Evolutionary conservation across 2,888 invertebrate genomes (phyloP).

Genomic region (Aporophyla nigra): DNA sequence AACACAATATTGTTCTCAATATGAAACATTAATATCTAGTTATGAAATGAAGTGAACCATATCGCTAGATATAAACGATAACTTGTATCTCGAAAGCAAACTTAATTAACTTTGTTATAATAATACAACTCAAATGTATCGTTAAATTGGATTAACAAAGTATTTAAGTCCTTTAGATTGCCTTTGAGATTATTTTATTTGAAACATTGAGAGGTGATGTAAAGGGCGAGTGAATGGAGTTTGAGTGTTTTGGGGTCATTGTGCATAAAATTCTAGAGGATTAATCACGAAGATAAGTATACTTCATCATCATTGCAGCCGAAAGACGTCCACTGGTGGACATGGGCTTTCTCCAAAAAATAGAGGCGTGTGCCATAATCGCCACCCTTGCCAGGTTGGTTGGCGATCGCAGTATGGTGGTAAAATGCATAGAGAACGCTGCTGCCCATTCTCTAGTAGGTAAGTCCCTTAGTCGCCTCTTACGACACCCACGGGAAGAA

Average conservation of each 20-base stretch:
- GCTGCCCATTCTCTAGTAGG: no score
- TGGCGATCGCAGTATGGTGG: no score
- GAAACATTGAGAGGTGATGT: constrained; percentile 30
- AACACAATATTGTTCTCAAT: constrained; percentile 47
- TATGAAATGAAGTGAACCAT: constrained; percentile 45
- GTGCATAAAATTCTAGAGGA: background rate
- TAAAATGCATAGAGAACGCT: no score
- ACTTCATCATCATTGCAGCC: no score
- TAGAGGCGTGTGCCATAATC: no score
- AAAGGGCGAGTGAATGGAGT: background rate
- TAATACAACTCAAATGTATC: constrained; percentile 74
- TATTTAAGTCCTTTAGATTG: constrained; percentile 43
- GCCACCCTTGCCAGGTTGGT: no score
- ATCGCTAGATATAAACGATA: constrained; percentile 62
- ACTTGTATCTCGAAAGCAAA: constrained; percentile 68
- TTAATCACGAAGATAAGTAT: background rate
- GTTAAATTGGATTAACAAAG: constrained; percentile 74
- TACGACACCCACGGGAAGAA: no score
- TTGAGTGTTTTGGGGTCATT: background rate
- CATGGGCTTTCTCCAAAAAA: no score
- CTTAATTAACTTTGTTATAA: constrained; percentile 82
- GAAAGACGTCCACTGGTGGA: no score
- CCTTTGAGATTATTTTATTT: constrained; percentile 47
- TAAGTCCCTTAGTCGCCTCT: no score
- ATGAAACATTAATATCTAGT: constrained; percentile 49